phyloP scores from a whole-genome alignment of 2,797 vertebrate genomes.

The Petrocephalus sullivani region DNA sequence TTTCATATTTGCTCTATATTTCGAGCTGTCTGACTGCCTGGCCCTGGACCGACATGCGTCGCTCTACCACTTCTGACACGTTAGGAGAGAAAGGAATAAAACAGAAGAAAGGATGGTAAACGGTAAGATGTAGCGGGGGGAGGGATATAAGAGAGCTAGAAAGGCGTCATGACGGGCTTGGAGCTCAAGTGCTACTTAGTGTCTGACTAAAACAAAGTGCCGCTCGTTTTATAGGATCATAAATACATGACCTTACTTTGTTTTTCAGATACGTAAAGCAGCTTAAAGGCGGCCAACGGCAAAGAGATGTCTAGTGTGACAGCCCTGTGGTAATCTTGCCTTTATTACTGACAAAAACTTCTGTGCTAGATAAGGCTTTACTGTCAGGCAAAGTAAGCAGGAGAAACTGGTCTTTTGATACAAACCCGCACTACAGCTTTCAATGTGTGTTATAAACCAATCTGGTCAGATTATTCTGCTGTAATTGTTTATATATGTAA shows the following conservation, averaged over 20 bases:
- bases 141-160: conserved; percentile 56
- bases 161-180: not conserved
- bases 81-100: not conserved
- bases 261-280: not conserved
- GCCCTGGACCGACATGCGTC: conserved; percentile 11
- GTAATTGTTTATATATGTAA: not conserved
- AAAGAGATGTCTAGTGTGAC: not conserved
- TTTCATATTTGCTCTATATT: not conserved
- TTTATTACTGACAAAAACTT: not conserved
- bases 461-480: not conserved
- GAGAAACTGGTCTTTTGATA: not conserved
- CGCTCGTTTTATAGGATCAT: not conserved
- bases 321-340: not conserved
- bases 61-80: conserved; percentile 16
- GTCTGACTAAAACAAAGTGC: not conserved
- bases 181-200: not conserved
- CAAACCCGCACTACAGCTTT: not conserved
- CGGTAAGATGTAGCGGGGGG: conserved; percentile 36
- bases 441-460: not conserved
- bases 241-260: not conserved
- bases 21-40: not conserved
- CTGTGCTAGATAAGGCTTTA: not conserved
- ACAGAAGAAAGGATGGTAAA: not conserved
- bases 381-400: not conserved
- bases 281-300: not conserved